Base-by-base conservation (phyloP, 2,113 vertebrate genomes). In the Steatornis caripensis region DNA sequence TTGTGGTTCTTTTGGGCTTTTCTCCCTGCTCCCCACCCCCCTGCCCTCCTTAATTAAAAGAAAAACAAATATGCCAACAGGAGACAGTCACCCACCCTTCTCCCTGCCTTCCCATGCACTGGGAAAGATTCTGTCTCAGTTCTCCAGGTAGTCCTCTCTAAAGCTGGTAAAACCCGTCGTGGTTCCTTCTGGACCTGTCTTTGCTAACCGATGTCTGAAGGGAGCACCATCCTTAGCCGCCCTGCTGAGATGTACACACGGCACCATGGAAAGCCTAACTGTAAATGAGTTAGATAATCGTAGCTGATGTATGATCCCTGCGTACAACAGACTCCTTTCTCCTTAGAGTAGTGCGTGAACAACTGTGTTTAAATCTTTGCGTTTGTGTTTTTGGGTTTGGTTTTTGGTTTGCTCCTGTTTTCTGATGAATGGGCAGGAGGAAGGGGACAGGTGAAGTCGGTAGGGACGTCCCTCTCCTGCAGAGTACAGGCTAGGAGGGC, bases 1-100 rank as follows among this genome's bases (percentile, higher is more conserved):
- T 95, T 95, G 79, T 97, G 97, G 72, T 95, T 95, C 95, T 97
- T 97, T 97, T 90, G 87, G 74, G 53, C 72, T 81, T 69, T 37
- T 43, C 48, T 60, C 57, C 78, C 39, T 27, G 26, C 37, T 34
- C 45, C 4, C 5, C 17, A 4, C 4, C 10, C 18, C 24, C 18
- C 7, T 43, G n/a, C 36, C 21, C 14, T 15, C 18, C 32, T 78
- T 60, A 51, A 53, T 51, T 41, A 30, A 71, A 92, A 91, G 68
- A 58, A 89, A 93, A 68, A 65, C 37, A 48, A 95, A 90, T 76
- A 96, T 97, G 91, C 95, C 95, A 53, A 76, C 95, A 84, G 90
- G 94, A 97, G 92, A 94, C 90, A 74, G 90, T 92, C 92, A 85
- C 74, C 77, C 94, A 84, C 85, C 78, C 92, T 68, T 75, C 39